These are phyloP conservation scores for Catagonus wagneri DNA, from an alignment of 2,113 vertebrate species.

Conservation along the genomic window DNA sequence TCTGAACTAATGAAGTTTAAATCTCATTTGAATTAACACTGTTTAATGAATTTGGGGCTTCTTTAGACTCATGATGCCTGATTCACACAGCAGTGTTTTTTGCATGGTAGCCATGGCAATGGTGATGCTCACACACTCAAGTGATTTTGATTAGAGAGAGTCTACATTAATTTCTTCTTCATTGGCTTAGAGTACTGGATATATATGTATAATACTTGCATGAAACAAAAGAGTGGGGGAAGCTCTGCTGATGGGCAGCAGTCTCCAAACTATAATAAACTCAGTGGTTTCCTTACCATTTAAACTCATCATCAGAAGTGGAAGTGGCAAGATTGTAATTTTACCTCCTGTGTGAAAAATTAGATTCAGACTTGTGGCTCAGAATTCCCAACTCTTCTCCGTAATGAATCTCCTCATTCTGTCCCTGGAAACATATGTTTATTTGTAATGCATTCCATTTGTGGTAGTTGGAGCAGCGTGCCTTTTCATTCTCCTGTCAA, in stretches of 20 bases:
- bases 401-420: constrained; percentile 12
- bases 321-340: constrained; percentile 48
- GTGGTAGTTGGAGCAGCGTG: constrained; percentile 34
- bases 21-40: background rate
- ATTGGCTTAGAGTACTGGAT: background rate
- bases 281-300: constrained; percentile 13
- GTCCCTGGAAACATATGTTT: constrained; percentile 46
- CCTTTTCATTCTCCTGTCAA: constrained; percentile 58
- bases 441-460: constrained; percentile 54
- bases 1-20: background rate
- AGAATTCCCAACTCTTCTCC: background rate
- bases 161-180: background rate
- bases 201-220: background rate
- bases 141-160: constrained; percentile 34
- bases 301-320: constrained; percentile 7
- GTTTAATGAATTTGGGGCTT: constrained; percentile 12
- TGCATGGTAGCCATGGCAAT: background rate
- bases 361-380: constrained; percentile 25
- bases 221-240: background rate
- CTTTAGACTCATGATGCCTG: background rate
- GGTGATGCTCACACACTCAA: background rate
- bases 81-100: background rate
- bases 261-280: constrained; percentile 6
- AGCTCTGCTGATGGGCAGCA: background rate
- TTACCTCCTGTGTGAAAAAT: constrained; percentile 65